Base-by-base conservation (phyloP, 2,113 vertebrate genomes). In the Prochilodus magdalenae region DNA sequence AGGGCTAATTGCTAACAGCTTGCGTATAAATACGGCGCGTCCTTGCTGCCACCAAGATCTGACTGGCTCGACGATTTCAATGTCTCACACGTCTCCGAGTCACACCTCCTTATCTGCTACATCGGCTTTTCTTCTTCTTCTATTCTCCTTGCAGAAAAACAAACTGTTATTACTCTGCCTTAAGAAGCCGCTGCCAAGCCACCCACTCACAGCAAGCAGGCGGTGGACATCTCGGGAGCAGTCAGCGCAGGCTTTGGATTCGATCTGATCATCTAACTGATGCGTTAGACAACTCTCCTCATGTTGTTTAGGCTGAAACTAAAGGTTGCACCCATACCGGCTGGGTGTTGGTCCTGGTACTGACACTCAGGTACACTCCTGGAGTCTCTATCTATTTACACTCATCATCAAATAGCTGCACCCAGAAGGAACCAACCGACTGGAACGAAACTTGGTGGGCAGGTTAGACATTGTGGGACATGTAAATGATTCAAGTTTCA, bases 1-100 rank as follows among this genome's bases (percentile, higher is more conserved):
- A 16, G 44, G 71, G 60, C 71, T 81, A 81, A 81, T 81, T 75
- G 65, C 79, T 81, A 57, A 74, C 79, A 81, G 79, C 47, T 81
- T 81, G 59, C 30, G 47, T 75, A 55, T 81, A 81, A 81, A 81
- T 81, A 81, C 79, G 14, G 29, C 60, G 1, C 26, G 60, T 81
- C 71, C 71, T 74, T 57, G 79, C 60, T 81, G 71, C 51, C 60
- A 74, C 30, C 15, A 30, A 7, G 79, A 74, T 74, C 79, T 74
- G 70, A 74, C 63, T 66, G 71, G 79, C 63, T 49, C 30, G 71
- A 44, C 59, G 53, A 44, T 70, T 60, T 60, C 22, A 26, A 26
- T 8, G 59, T 74, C 79, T 74, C 59, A 55, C 70, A 74, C 71
- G 60, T 65, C 71, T 55, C 29, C 5, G 44, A 81, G 60, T 81